Evolutionary conservation across 2,888 invertebrate species (phyloP), one percentile per base, ranked within the genome.

Genomic region (Cerastis rubricosa): DNA sequence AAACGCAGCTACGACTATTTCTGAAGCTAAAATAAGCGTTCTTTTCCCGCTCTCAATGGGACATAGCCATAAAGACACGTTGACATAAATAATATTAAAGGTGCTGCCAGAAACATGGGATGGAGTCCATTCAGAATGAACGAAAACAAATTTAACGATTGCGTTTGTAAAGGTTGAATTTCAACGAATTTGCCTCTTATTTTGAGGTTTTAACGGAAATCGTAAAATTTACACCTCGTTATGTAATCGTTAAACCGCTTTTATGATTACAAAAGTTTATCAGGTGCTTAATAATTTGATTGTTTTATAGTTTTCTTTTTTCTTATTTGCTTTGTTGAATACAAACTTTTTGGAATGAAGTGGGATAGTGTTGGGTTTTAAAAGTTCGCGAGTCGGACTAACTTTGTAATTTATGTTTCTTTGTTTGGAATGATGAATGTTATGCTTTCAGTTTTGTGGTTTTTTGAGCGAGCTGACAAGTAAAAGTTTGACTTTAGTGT

Each of bases 71-170:
- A 89, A 92, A 90, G 92, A 92, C 90, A 90, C 93, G 94, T 90
- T 93, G 94, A 94, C 95, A 95, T 95, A 95, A 95, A 96, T 95
- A 94, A 95, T 95, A 94, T 94, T 45, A 89, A 92, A 93, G 93
- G 90, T 89, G 91, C 88, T 91, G 91, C 91, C 91, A 93, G 92
- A 92, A 92, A 91, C 89, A 91, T 90, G 88, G 89, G 89, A 80
- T 64, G 71, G 73, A 63, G 43, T 65, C 66, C 74, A 83, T 81
- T 85, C 71, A 70, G 67, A 80, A 82, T 81, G 51, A 78, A 82
- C 64, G 59, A 76, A 81, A 80, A 89, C 89, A 87, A 88, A 88
- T 89, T 89, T 89, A 81, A 75, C 57, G 84, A 83, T 80, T 80
- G 87, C 74, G 35, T 72, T 69, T 66, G 17, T 69, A 51, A 71